These are phyloP conservation scores for Stegana nigrithorax DNA, from an alignment of 2,888 invertebrate genomes.

Conservation along the genomic window DNA sequence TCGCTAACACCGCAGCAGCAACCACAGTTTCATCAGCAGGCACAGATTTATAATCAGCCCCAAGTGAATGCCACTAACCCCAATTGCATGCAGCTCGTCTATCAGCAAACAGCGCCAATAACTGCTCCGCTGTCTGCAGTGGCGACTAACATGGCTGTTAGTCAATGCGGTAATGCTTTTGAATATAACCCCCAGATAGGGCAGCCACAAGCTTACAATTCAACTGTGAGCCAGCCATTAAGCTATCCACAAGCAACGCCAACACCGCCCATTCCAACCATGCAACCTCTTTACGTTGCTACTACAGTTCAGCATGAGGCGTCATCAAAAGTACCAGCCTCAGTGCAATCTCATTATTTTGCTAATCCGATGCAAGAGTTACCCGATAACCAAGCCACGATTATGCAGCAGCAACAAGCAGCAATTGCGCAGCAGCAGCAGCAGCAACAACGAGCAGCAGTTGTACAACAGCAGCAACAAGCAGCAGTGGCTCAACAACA, in stretches of 20 bases:
- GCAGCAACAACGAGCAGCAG: conserved; percentile 13
- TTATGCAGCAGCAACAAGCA: conserved; percentile 9
- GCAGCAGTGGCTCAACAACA: conserved; percentile 12
- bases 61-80: too few species aligned
- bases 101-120: not conserved
- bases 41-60: not conserved
- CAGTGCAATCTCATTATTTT: conserved; percentile 37
- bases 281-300: conserved; percentile 50
- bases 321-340: not conserved
- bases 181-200: conserved; percentile 7
- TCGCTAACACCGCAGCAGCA: conserved; percentile 29
- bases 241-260: too few species aligned
- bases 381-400: too few species aligned
- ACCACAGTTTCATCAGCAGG: conserved; percentile 21
- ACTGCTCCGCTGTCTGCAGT: not conserved
- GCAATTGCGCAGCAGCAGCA: conserved; percentile 11
- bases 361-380: conserved; percentile 31
- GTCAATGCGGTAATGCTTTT: too few species aligned
- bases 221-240: too few species aligned
- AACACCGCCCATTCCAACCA: conserved; percentile 25
- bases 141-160: not conserved
- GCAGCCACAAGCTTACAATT: conserved; percentile 5
- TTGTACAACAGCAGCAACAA: not conserved
- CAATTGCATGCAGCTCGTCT: too few species aligned
- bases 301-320: conserved; percentile 39